Evolutionary conservation across 2,797 vertebrate species (phyloP).

Genomic region (Coreius guichenoti): DNA sequence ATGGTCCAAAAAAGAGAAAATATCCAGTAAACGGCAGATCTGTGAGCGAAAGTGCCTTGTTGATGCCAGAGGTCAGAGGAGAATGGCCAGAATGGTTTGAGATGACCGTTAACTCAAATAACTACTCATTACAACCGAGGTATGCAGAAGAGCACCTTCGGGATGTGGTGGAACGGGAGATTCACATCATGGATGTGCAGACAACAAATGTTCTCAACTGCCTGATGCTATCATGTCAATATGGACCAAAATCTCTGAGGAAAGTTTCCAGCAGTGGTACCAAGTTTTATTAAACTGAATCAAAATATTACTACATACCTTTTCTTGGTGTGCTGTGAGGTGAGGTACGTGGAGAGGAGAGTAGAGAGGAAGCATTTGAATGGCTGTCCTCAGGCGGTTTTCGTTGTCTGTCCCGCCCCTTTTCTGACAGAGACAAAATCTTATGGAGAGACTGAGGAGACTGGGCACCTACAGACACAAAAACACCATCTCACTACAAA

Average conservation of each 20-base stretch:
- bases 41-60: conserved; percentile 50
- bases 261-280: not conserved
- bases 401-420: conserved; percentile 82
- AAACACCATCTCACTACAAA: not conserved
- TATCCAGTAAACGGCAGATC: not conserved
- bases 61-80: conserved; percentile 67
- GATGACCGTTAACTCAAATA: conserved; percentile 6
- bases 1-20: not conserved
- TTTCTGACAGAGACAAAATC: conserved; percentile 85
- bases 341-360: conserved; percentile 85
- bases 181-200: not conserved
- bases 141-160: not conserved
- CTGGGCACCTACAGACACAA: conserved; percentile 76
- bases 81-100: conserved; percentile 61
- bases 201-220: not conserved
- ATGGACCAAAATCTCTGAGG: not conserved
- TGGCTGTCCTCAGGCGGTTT: conserved; percentile 80
- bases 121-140: not conserved
- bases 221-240: not conserved
- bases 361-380: conserved; percentile 81
- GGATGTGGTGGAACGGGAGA: not conserved
- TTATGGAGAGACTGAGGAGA: conserved; percentile 87
- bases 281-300: not conserved
- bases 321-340: conserved; percentile 85
- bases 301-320: conserved; percentile 70